Base-by-base conservation (phyloP, 64 coral and sea anemone species). In the Montipora capricornis region DNA sequence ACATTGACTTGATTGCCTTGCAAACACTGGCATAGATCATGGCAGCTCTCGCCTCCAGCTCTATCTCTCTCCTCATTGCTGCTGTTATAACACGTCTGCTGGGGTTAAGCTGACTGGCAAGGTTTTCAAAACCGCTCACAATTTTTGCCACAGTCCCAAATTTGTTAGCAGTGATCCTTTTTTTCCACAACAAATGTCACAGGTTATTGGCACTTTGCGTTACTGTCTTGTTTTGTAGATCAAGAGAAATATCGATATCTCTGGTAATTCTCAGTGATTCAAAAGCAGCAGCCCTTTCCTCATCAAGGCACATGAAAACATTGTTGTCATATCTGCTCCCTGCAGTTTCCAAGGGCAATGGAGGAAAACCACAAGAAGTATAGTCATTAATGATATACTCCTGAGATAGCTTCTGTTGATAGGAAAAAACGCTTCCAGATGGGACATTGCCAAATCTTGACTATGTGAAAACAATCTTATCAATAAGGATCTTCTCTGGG, bases 101-200 rank as follows among this genome's bases (percentile, higher is more conserved):
- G n/a, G 20, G 44, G 70, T 93, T 93, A 3, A 93, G 83, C 47
- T 88, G 75, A 53, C 79, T 80, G 0, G 88, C 84, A 62, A 85
- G 69, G 9, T 70, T 93, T 93, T 88, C 81, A 76, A 93, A 93
- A n/a, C 58, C 13, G 69, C 84, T 47, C 55, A 77, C 71, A 55
- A 82, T 93, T 87, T 87, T 93, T 29, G 91, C 74, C 10, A 93
- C 91, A n/a, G 87, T 47, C 10, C 83, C 82, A 93, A 87, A 93
- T 20, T 94, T 81, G 29, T 77, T 94, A 12, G 84, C 83, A 81
- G 92, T 93, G 29, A 93, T 93, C 19, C 92, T 80, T 80, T 89
- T 94, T 94, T n/a, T n/a, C n/a, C n/a, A n/a, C n/a, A n/a, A 75
- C 82, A 71, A 87, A 75, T 75, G 67, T 80, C 90, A 85, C 26